Base-by-base conservation (phyloP, 2,888 invertebrate genomes). In the Eupithecia vulgata region DNA sequence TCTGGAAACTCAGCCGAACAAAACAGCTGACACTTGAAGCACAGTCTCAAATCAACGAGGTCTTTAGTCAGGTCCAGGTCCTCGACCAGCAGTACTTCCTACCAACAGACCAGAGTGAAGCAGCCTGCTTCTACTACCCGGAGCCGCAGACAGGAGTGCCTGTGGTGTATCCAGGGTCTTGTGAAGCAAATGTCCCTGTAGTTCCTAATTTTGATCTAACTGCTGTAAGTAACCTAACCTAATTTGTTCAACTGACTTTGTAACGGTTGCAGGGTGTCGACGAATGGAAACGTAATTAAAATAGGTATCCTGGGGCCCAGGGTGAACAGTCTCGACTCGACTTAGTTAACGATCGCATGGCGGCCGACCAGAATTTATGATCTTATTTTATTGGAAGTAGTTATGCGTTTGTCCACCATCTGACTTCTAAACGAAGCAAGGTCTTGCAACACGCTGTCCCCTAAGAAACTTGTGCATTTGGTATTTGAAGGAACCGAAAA, bases 121-220 rank as follows among this genome's bases (percentile, higher is more conserved):
- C 75, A 48, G 90, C 81, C 1, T 94, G 93, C 77, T 93, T 92
- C 87, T 93, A 88, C 79, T 89, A 79, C 78, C 93, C 93, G 0
- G 88, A 86, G 12, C 83, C 88, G 0, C 81, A 82, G 4, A 70
- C 80, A n/a, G 88, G 87, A 0, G 79, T 84, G 0, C 86, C 88
- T 0, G 91, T 92, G 0, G 80, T 84, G 0, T 92, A 91, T 75
- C 90, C 90, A 7, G 92, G 91, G 67, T 83, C 83, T 64, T 92
- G 91, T 75, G 75, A 70, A 40, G 85, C 89, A n/a, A 70, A 62
- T 64, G 75, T 89, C 3, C 48, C 79, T n/a, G 87, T 84, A 37
- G 82, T 87, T 0, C 42, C 77, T 3, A 83, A 83, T 68, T 89
- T 92, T 67, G 78, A 86, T 72, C 70, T 87, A 1, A 66, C 65